Percentiles rank a stretch among this genome's conserved stretches.
phyloP scores from a whole-genome alignment of 2,888 invertebrate genomes.

The Polydrusus cervinus region DNA sequence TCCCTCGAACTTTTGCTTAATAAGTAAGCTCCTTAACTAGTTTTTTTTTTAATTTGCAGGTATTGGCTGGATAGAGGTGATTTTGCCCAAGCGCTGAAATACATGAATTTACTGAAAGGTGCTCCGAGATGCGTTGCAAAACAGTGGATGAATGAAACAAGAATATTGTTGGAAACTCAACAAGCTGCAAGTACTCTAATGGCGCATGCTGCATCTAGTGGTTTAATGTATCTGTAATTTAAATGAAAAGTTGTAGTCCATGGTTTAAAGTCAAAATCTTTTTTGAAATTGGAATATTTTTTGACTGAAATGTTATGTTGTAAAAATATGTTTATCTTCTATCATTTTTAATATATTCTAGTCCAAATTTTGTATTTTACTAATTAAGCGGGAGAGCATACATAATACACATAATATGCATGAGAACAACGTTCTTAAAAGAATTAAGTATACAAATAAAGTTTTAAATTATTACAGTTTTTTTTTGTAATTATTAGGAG shows the following conservation, averaged over 20 bases:
- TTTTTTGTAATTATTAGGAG: too few species aligned
- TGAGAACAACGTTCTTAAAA: too few species aligned
- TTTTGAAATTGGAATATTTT: conserved; percentile 1
- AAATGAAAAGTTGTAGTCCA: not conserved
- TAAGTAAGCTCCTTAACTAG: too few species aligned
- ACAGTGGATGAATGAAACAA: conserved; percentile 91
- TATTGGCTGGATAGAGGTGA: conserved; percentile 93
- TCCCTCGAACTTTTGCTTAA: too few species aligned
- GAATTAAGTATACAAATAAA: too few species aligned
- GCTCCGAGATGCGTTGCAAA: conserved; percentile 88
- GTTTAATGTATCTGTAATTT: conserved; percentile 72
- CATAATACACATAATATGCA: too few species aligned
- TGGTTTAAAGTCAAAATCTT: not conserved
- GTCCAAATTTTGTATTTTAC: not conserved
- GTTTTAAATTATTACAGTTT: too few species aligned
- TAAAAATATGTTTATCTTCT: conserved; percentile 3
- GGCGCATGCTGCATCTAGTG: conserved; percentile 90
- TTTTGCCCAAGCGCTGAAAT: conserved; percentile 87
- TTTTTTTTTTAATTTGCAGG: conserved; percentile 70
- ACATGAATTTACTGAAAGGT: conserved; percentile 91
- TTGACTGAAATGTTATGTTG: not conserved
- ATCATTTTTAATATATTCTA: conserved; percentile 15
- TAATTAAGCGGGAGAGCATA: too few species aligned
- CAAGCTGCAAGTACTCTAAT: conserved; percentile 93
- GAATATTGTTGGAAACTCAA: conserved; percentile 88